Base-by-base conservation (phyloP, 2,888 invertebrate species). In the Ferdinandea cuprea region DNA sequence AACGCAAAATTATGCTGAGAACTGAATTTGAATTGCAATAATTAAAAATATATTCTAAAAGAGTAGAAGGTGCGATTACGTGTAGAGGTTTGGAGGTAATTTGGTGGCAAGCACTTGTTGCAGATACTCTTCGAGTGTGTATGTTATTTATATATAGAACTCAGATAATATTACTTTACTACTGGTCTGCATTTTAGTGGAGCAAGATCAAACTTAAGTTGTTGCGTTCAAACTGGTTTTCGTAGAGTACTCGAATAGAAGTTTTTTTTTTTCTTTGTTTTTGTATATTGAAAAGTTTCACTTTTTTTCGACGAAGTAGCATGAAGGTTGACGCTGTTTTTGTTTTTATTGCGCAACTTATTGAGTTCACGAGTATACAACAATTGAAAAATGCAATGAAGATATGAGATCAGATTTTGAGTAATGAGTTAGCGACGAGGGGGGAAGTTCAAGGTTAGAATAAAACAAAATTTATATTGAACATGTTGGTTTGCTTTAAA, bases 161-260 rank as follows among this genome's bases (percentile, higher is more conserved):
- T 13, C 21, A 9, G 30, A 37, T 19, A 25, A 44, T 66, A 19
- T 17, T 15, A 44, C 21, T 25, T 9, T n/a, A n/a, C 46, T 54
- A 1, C 28, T 66, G 52, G 9, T 63, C 6, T 25, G 63, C 32
- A 19, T 13, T 48, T 63, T 63, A 71, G 63, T 63, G 77, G 56
- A 71, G 56, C 63, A 63, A 77, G 77, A 77, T 76, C 76, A 61
- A 59, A 52, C 50, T 50, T 76, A 68, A 61, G 61, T 77, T 32
- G 50, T 40, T n/a, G 46, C 5, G n/a, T 63, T n/a, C 15, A 71
- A 77, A 77, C 77, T 56, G 56, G 77, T 77, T 63, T 71, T 46
- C 25, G 61, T 56, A 35, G 69, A 71, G 61, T 56, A 56, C 54
- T 65, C 32, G 44, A 37, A 56, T 15, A 32, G 15, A 63, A 30